Base-by-base conservation (phyloP, 2,888 invertebrate species). In the Pachydiplax longipennis region DNA sequence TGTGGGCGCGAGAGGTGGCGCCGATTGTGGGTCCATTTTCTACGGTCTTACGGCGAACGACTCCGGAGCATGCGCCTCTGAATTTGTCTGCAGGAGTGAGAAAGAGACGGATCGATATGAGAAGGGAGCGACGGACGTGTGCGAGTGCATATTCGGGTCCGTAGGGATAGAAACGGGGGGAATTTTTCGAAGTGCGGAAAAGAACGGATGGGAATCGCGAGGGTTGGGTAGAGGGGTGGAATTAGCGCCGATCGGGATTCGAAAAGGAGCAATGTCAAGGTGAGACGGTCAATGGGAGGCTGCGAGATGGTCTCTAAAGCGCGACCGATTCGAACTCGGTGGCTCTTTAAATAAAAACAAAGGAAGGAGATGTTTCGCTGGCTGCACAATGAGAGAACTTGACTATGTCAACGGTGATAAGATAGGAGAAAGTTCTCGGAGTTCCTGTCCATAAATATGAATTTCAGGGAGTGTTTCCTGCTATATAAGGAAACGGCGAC, bases 1-100 rank as follows among this genome's bases (percentile, higher is more conserved):
- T 87, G 65, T 87, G 87, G 87, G 61, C 65, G 61, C 3, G 87
- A 15, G 61, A 37, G 61, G 87, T 87, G 87, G 87, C 87, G 87
- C 87, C 87, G 58, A 61, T 22, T 22, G 61, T 65, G 13, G 87
- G 35, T 65, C 87, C 87, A 87, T 65, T 61, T 25, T 87, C 87
- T 10, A 87, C 87, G 87, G 87, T n/a, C 61, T 61, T 61, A 61
- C 35, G 22, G 87, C 37, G 87, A 87, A 87, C 61, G 87, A 87
- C 61, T 37, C 25, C 37, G 5, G 87, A 87, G 87, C 87, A 87
- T 87, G 87, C 87, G 87, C 87, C 37, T 22, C 61, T 58, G 35
- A 37, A 22, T 61, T 22, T 61, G 87, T 61, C 87, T 87, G 87
- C 87, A 61, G 87, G 61, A 61, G 61, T 22, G 37, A 61, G 87